A percentile compares a stretch with the other conserved stretches of the same genome.
These are phyloP conservation scores for Tenthredo amoena DNA, from an alignment of 2,888 invertebrate species.

Conservation along the genomic window DNA sequence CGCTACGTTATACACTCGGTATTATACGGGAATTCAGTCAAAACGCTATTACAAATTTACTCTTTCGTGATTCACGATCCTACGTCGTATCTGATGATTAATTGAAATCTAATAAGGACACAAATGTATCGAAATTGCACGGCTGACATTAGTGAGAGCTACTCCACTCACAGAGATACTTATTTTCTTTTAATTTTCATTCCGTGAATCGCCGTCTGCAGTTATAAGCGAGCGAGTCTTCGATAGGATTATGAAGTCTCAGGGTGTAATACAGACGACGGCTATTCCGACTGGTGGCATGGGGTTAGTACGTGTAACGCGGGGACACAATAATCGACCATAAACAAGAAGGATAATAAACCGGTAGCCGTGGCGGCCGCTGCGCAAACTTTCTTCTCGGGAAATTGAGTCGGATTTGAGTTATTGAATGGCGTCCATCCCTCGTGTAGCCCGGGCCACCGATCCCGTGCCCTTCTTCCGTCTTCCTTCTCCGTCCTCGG, in stretches of 20 bases:
- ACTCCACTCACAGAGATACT: background rate
- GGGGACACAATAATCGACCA: slow-evolving; percentile 64
- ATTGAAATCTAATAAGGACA: background rate
- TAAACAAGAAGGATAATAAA: slow-evolving; percentile 67
- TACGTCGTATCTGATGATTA: background rate
- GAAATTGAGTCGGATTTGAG: slow-evolving; percentile 77
- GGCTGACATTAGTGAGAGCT: background rate
- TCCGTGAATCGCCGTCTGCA: background rate
- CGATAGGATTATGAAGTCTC: slow-evolving; percentile 38
- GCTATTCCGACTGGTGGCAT: slow-evolving; percentile 47
- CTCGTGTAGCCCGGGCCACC: slow-evolving; percentile 57
- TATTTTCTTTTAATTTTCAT: background rate
- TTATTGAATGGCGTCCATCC: slow-evolving; percentile 70
- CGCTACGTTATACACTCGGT: background rate
- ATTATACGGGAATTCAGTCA: background rate
- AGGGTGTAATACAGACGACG: slow-evolving; percentile 51
- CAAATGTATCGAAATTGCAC: background rate
- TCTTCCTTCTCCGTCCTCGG: slow-evolving; percentile 40
- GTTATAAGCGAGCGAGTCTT: slow-evolving; percentile 12
- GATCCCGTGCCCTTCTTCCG: slow-evolving; percentile 55
- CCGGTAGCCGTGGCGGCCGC: slow-evolving; percentile 58
- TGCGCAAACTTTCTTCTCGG: slow-evolving; percentile 71
- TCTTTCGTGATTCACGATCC: background rate
- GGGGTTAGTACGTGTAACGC: slow-evolving; percentile 46
- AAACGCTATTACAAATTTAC: background rate